Evolutionary conservation across 2,113 vertebrate genomes (phyloP).

Genomic region (Anoura caudifer): DNA sequence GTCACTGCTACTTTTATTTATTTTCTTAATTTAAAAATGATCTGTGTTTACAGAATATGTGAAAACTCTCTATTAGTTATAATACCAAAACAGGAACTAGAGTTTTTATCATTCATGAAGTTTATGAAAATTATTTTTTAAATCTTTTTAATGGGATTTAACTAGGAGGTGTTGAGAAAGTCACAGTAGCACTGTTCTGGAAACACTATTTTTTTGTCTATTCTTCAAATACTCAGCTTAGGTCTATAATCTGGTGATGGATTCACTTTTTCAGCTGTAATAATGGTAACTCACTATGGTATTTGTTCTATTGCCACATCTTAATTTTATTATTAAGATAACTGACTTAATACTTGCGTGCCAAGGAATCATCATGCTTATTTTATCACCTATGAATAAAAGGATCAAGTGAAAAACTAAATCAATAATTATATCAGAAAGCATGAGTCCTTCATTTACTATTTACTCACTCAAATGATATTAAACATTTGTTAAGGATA

Average conservation of each 20-base stretch:
- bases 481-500: not conserved
- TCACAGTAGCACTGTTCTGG: not conserved
- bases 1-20: not conserved
- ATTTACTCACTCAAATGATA: not conserved
- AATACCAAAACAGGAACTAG: not conserved
- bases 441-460: not conserved
- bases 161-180: not conserved
- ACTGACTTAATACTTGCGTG: not conserved
- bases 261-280: not conserved
- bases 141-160: not conserved
- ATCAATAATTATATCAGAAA: not conserved
- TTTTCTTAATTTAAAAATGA: not conserved
- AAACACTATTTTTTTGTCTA: not conserved
- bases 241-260: not conserved
- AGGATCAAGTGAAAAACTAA: not conserved
- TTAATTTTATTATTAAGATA: not conserved
- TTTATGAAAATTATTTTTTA: conserved; percentile 2
- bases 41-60: not conserved
- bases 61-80: not conserved
- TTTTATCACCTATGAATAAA: not conserved
- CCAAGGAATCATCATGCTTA: not conserved
- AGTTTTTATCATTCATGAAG: not conserved
- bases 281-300: not conserved
- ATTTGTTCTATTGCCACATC: not conserved
- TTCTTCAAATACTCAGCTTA: not conserved